Percentiles rank a stretch among this genome's conserved stretches.
Conservation (phyloP, 2,888 invertebrate genomes). For the Ferrisia virgata region DNA sequence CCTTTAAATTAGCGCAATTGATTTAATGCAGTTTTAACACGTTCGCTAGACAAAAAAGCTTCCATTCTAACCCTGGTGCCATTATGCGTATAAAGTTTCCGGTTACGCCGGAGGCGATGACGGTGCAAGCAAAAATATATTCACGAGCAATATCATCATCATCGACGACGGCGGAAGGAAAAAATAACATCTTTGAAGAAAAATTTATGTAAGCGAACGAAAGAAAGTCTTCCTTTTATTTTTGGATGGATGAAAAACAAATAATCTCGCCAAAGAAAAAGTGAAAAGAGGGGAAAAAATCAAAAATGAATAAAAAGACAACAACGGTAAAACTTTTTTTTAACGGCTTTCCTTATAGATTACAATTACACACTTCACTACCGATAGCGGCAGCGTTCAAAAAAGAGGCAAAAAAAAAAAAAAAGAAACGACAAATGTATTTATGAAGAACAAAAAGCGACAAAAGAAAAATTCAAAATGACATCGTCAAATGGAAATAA, state of each 20-base stretch:
- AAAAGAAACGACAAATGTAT: conserved; percentile 10
- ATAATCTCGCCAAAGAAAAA: background rate
- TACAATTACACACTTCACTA: conserved; percentile 29
- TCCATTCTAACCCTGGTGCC: background rate
- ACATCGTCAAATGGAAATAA: conserved; percentile 4
- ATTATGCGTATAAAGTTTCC: background rate
- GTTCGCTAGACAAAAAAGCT: conserved; percentile 7
- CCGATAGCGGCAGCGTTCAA: background rate
- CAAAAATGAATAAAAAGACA: conserved; percentile 20
- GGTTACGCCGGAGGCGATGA: background rate
- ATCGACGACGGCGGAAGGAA: conserved; percentile 3
- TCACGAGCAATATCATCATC: background rate
- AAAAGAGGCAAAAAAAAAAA: background rate
- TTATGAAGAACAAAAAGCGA: conserved; percentile 15
- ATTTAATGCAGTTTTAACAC: conserved; percentile 31
- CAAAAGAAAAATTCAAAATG: conserved; percentile 21
- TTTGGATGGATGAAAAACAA: conserved; percentile 7
- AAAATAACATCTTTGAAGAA: conserved; percentile 22
- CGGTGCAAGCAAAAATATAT: background rate
- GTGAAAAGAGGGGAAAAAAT: background rate
- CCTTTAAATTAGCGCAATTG: conserved; percentile 30
- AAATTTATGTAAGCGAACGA: background rate
- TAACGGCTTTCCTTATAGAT: conserved; percentile 22
- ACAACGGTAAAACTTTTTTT: conserved; percentile 6
- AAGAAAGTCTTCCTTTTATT: background rate